Percentiles rank a stretch among this genome's conserved stretches.
phyloP scores from a whole-genome alignment of 2,113 vertebrate genomes.

The Percina caprodes region DNA sequence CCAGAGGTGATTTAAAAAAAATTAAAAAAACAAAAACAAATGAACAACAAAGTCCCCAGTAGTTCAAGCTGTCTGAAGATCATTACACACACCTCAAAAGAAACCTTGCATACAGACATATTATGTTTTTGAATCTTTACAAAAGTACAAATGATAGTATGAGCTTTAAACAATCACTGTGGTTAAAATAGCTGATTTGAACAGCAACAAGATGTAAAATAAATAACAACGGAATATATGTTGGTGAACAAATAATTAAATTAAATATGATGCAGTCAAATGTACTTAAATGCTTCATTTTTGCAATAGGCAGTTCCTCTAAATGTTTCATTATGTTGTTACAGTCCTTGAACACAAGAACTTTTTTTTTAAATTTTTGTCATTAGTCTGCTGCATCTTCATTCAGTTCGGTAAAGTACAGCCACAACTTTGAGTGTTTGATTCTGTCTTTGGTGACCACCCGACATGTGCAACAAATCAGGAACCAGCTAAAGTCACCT shows the following conservation, averaged over 20 bases:
- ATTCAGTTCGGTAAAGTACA: not conserved
- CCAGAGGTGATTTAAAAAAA: not conserved
- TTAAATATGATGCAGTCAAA: not conserved
- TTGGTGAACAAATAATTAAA: not conserved
- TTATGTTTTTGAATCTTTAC: not conserved
- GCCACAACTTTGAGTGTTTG: not conserved
- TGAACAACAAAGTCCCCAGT: not conserved
- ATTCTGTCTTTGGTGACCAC: not conserved
- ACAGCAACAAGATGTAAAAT: not conserved
- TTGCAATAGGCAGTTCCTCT: not conserved
- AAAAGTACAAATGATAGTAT: not conserved
- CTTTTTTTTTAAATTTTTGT: not conserved
- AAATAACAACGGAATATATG: not conserved
- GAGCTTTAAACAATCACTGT: not conserved
- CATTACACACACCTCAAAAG: too few relatives aligned
- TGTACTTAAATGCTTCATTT: not conserved
- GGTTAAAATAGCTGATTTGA: not conserved
- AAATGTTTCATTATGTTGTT: not conserved
- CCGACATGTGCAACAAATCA: not conserved
- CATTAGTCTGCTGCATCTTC: not conserved
- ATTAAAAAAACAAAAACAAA: too few relatives aligned
- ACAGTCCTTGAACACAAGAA: not conserved
- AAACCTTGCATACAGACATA: too few relatives aligned
- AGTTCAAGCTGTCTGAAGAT: not conserved
- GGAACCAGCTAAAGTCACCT: not conserved